Evolutionary conservation across 2,888 invertebrate species (phyloP).

Genomic region (Lobophora halterata): DNA sequence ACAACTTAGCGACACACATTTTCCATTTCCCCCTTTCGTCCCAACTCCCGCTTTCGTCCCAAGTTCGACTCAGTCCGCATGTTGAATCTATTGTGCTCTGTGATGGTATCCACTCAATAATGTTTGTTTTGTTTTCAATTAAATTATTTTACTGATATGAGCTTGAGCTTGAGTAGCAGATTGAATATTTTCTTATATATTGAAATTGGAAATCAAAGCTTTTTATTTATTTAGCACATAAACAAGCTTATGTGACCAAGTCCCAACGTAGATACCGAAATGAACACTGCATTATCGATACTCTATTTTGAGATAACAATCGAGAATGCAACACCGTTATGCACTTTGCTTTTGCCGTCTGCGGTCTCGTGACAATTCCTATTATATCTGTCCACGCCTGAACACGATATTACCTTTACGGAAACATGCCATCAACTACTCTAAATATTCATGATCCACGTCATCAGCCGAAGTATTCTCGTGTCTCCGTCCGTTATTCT

Average conservation of each 20-base stretch:
- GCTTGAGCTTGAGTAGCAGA: too few relatives aligned
- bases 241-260: neutral
- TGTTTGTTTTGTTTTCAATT: too few relatives aligned
- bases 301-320: constrained; percentile 42
- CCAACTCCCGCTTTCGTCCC: constrained; percentile 64
- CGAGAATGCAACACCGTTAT: constrained; percentile 44
- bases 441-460: constrained; percentile 14
- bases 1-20: constrained; percentile 76
- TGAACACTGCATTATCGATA: constrained; percentile 27
- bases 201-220: too few relatives aligned
- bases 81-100: constrained; percentile 62
- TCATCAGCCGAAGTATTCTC: constrained; percentile 6
- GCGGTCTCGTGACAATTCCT: constrained; percentile 40
- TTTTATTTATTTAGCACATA: too few relatives aligned
- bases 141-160: too few relatives aligned
- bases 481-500: constrained; percentile 4
- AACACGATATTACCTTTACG: constrained; percentile 23
- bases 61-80: too few relatives aligned
- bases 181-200: too few relatives aligned
- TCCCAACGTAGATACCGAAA: constrained; percentile 26
- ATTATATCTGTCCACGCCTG: constrained; percentile 18
- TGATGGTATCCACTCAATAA: too few relatives aligned
- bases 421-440: constrained; percentile 11
- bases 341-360: constrained; percentile 46
- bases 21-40: constrained; percentile 72